Evolutionary conservation across 2,888 invertebrate genomes (phyloP), one percentile per base, ranked within the genome.

Genomic region (Caenorhabditis uteleia): DNA sequence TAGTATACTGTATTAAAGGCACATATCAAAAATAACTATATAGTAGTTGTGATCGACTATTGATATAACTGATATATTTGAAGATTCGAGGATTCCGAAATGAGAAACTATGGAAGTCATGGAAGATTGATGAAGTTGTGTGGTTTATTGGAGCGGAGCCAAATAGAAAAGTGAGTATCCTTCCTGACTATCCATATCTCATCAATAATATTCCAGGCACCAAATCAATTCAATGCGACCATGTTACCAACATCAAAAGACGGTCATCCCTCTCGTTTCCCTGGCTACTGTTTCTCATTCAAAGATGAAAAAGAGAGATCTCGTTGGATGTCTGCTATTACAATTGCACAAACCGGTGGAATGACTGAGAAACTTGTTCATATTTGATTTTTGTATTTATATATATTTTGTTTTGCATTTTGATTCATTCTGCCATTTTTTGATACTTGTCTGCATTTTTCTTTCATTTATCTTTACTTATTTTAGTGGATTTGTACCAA

Each of bases 111-210:
- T 60, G 53, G 43, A 67, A 58, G 36, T 48, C 67, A 49, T 80
- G 78, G 78, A 54, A 45, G 5, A 40, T 77, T 25, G 75, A 80
- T n/a, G 59, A 69, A 4, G 59, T 70, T 42, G 27, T 77, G 1
- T 80, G 81, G 79, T 80, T 72, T 42, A 45, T 66, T n/a, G 80
- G 80, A 6, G 43, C 65, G 7, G 75, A 77, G 16, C 26, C 59
- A 0, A 53, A 69, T 3, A 44, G 80, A 54, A 80, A 79, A 46
- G n/a, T n/a, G n/a, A n/a, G n/a, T n/a, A n/a, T n/a, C n/a, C n/a
- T n/a, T n/a, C n/a, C n/a, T n/a, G n/a, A n/a, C n/a, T n/a, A n/a
- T n/a, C n/a, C n/a, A n/a, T n/a, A n/a, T n/a, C n/a, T n/a, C n/a
- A n/a, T n/a, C n/a, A n/a, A n/a, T n/a, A n/a, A n/a, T n/a, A n/a